A percentile compares a stretch with the other conserved stretches of the same genome.
Evolutionary conservation across 1,140 invertebrate genomes (phyloP).

Genomic region (Pteromalus puparum): DNA sequence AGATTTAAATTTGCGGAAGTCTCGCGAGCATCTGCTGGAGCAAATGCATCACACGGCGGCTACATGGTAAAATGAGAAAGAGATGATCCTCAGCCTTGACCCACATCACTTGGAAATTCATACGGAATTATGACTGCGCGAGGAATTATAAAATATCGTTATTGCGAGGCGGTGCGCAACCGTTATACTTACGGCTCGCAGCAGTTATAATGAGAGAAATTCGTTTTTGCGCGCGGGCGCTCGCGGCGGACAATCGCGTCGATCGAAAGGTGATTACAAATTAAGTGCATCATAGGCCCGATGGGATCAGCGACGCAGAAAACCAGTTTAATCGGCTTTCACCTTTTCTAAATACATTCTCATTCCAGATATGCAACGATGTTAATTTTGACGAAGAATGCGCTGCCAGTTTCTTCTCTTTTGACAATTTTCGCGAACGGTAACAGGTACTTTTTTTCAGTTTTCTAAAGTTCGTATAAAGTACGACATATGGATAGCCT

Average conservation of each 20-base stretch:
- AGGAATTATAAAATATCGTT: background rate
- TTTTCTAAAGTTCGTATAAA: no score
- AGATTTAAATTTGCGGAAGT: no score
- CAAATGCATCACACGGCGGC: no score
- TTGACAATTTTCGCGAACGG: no score
- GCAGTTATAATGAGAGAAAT: background rate
- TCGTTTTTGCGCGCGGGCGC: background rate
- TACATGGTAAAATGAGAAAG: no score
- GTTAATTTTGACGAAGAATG: background rate
- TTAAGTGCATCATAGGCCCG: background rate
- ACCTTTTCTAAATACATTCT: constrained; percentile 41
- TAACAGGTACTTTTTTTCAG: no score
- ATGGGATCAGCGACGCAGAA: constrained; percentile 1
- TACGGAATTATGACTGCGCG: background rate
- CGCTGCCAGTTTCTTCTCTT: background rate
- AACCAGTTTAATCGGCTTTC: constrained; percentile 42
- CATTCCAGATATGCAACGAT: constrained; percentile 24
- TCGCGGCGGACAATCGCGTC: no score
- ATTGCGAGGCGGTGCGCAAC: no score
- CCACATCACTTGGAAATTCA: background rate
- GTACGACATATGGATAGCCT: no score
- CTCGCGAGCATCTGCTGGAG: no score
- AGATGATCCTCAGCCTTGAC: background rate
- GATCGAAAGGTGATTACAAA: constrained; percentile 9
- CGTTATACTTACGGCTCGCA: no score